Conservation (phyloP, 1,140 invertebrate species). For the Neodiprion lecontei region DNA sequence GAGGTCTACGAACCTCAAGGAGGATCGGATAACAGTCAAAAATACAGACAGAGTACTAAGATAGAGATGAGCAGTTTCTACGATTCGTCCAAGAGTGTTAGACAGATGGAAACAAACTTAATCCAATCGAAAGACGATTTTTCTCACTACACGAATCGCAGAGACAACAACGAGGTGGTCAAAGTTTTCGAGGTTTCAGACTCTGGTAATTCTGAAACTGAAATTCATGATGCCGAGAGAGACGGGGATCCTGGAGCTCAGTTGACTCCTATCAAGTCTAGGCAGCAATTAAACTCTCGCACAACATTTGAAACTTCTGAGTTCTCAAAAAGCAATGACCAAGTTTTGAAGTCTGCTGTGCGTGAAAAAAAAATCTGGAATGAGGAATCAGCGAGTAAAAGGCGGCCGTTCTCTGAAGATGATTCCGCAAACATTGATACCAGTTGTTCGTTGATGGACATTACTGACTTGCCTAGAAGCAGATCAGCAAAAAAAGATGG, state of each 20-base stretch:
- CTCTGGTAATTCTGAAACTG: background rate
- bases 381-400: too few species aligned
- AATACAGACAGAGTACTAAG: constrained; percentile 38
- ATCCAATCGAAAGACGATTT: background rate
- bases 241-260: background rate
- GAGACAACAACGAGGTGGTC: background rate
- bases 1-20: constrained; percentile 20
- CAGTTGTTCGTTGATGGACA: background rate
- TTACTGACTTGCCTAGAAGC: background rate
- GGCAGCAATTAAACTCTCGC: constrained; percentile 27
- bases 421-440: background rate
- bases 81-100: constrained; percentile 12
- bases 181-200: background rate
- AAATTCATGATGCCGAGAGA: background rate
- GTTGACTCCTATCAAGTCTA: background rate
- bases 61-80: constrained; percentile 38
- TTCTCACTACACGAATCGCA: background rate
- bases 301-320: background rate
- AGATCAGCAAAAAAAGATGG: background rate
- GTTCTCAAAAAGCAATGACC: background rate
- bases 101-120: constrained; percentile 17
- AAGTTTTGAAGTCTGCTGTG: too few species aligned
- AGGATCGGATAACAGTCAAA: background rate
- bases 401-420: too few species aligned
- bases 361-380: too few species aligned